phyloP scores from a whole-genome alignment of 2,888 invertebrate genomes.

The Eristalis intricaria region DNA sequence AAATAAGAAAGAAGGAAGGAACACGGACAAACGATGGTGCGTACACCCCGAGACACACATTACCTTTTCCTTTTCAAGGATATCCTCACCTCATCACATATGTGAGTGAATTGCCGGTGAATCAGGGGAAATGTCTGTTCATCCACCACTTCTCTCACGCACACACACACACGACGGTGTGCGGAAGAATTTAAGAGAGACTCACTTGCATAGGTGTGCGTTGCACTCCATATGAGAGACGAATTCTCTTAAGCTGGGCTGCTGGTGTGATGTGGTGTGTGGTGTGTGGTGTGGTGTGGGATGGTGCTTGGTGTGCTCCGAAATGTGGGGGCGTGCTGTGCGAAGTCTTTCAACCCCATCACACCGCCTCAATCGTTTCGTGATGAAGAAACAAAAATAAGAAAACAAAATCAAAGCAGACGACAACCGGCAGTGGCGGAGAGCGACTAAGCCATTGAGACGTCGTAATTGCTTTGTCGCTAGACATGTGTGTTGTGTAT shows the following conservation, averaged over 20 bases:
- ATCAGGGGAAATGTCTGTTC: constrained; percentile 50
- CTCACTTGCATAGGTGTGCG: constrained; percentile 49
- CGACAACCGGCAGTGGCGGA: constrained; percentile 69
- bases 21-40: constrained; percentile 33
- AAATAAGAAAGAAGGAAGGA: constrained; percentile 33
- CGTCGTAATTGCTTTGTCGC: constrained; percentile 75
- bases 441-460: constrained; percentile 74
- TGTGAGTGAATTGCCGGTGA: constrained; percentile 47
- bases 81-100: constrained; percentile 52
- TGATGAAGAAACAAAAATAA: constrained; percentile 16
- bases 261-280: background rate
- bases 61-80: constrained; percentile 61
- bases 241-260: constrained; percentile 8
- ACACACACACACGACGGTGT: background rate
- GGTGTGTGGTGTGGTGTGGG: background rate
- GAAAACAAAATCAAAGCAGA: constrained; percentile 59
- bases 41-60: constrained; percentile 35
- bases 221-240: background rate
- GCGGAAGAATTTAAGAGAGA: constrained; percentile 44
- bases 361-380: background rate
- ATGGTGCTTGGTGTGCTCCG: too few relatives aligned
- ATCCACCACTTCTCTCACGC: constrained; percentile 32
- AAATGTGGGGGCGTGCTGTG: constrained; percentile 60
- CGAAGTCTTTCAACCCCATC: constrained; percentile 46
- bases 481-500: constrained; percentile 60